phyloP scores from a whole-genome alignment of 1,140 invertebrate genomes.

The Zaprionus taronus region DNA sequence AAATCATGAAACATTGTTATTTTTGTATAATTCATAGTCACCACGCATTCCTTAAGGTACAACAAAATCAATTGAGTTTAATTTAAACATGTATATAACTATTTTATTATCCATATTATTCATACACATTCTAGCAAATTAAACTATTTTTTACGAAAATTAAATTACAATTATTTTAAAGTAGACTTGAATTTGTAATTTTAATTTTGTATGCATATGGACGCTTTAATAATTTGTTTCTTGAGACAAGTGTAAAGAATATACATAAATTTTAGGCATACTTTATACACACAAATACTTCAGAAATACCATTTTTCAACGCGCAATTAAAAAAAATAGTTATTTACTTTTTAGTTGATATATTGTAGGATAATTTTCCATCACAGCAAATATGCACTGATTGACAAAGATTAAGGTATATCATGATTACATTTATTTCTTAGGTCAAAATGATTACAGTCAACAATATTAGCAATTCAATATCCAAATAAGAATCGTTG shows the following conservation, averaged over 20 bases:
- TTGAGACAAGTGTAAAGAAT: constrained; percentile 9
- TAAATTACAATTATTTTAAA: constrained; percentile 32
- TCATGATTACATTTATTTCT: neutral
- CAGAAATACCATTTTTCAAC: constrained; percentile 1
- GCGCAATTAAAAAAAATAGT: neutral
- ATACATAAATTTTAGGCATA: neutral
- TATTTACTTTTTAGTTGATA: neutral
- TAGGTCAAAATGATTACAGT: neutral
- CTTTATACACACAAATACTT: neutral
- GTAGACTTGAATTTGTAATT: constrained; percentile 47
- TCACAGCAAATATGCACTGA: neutral
- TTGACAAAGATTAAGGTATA: neutral
- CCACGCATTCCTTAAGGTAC: constrained; percentile 34
- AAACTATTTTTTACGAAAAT: constrained; percentile 29
- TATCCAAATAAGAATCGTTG: neutral
- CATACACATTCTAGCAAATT: constrained; percentile 22
- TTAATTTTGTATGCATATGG: constrained; percentile 38
- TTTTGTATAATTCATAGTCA: constrained; percentile 31
- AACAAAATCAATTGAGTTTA: constrained; percentile 42
- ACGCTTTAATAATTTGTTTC: constrained; percentile 13
- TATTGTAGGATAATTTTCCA: neutral
- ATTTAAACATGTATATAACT: constrained; percentile 52
- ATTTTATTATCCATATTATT: constrained; percentile 45
- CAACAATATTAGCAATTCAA: neutral
- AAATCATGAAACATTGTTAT: constrained; percentile 9